Conservation (phyloP, 2,888 invertebrate species). For the Xestia xanthographa region DNA sequence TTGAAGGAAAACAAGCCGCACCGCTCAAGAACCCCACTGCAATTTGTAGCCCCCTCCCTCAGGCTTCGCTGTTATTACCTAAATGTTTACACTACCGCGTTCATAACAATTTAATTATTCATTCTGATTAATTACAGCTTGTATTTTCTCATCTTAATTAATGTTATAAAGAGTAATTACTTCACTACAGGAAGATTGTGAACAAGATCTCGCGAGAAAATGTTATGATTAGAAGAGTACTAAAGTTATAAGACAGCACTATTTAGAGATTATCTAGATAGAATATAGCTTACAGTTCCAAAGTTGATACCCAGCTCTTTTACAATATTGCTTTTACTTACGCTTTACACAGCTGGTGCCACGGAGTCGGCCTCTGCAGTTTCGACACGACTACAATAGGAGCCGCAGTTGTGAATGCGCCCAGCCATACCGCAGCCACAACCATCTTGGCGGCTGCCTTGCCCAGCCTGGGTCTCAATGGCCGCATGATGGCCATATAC, state of each 20-base stretch:
- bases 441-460: conserved; percentile 92
- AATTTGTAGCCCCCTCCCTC: too few relatives aligned
- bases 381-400: conserved; percentile 95
- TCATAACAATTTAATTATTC: conserved; percentile 26
- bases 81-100: background rate
- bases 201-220: conserved; percentile 18
- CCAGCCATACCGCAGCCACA: conserved; percentile 93
- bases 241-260: background rate
- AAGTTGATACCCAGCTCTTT: background rate
- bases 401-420: conserved; percentile 94
- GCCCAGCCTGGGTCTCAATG: conserved; percentile 94
- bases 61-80: background rate
- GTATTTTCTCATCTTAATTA: conserved; percentile 18
- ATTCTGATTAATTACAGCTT: background rate
- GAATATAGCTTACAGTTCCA: background rate
- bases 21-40: background rate
- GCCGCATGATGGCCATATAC: conserved; percentile 97
- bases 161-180: conserved; percentile 5
- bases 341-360: conserved; percentile 92
- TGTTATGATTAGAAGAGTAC: background rate
- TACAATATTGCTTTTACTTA: conserved; percentile 79
- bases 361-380: conserved; percentile 91
- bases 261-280: background rate
- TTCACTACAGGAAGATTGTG: background rate
- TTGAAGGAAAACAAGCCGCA: background rate